These are phyloP conservation scores for Tinea trinotella DNA, from an alignment of 2,888 invertebrate species.

Conservation along the genomic window DNA sequence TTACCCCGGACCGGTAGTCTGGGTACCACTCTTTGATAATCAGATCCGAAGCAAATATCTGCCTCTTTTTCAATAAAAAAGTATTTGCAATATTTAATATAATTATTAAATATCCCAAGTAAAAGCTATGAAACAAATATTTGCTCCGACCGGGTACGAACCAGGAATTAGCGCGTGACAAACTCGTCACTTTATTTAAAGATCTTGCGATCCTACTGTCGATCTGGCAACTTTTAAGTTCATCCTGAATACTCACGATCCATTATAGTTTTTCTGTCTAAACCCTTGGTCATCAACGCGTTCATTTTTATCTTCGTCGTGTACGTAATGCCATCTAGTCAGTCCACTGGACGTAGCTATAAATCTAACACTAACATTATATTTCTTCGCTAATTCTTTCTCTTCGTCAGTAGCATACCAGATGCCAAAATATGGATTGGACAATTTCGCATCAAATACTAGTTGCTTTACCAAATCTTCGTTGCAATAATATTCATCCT, in stretches of 20 bases:
- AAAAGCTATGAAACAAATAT: no score
- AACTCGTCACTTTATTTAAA: no score
- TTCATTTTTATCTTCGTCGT: conserved; percentile 71
- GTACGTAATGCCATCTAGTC: conserved; percentile 88
- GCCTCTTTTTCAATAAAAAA: no score
- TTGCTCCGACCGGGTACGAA: no score
- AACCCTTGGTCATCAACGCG: conserved; percentile 45
- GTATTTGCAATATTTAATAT: no score
- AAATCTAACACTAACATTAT: conserved; percentile 84
- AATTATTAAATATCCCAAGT: no score
- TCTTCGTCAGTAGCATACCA: conserved; percentile 69
- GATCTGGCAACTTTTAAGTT: no score
- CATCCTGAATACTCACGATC: conserved; percentile 52
- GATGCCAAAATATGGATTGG: conserved; percentile 71
- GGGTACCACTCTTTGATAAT: no score
- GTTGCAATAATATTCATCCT: conserved; percentile 87
- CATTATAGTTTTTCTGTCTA: conserved; percentile 37
- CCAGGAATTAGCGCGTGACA: no score
- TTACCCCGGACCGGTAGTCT: no score
- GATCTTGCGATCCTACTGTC: no score
- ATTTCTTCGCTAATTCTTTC: conserved; percentile 71
- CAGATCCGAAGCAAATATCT: no score
- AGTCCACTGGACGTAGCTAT: conserved; percentile 92
- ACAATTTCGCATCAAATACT: conserved; percentile 88
- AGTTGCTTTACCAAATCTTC: conserved; percentile 87